A percentile compares a stretch with the other conserved stretches of the same genome.
Conservation (phyloP, 2,113 vertebrate genomes). For the Gavia stellata region DNA sequence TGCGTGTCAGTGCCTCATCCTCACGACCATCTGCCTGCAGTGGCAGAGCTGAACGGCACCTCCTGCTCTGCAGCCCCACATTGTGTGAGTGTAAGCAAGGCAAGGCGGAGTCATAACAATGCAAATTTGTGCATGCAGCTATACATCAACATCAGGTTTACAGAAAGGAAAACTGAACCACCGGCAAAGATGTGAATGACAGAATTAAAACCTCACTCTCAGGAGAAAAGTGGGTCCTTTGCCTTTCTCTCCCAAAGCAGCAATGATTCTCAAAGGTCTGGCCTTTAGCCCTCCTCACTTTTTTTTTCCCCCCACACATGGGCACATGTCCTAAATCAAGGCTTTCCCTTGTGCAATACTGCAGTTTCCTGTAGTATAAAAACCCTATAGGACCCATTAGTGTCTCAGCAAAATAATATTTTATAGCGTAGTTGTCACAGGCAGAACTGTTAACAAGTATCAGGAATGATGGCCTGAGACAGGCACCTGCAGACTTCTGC, state of each 20-base stretch:
- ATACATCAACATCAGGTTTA: background rate
- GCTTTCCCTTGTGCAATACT: background rate
- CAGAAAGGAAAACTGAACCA: background rate
- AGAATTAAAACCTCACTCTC: background rate
- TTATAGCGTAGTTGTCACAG: background rate
- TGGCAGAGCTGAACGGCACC: background rate
- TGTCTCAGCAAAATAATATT: background rate
- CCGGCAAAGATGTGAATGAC: background rate
- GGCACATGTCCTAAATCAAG: background rate
- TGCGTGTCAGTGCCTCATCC: accelerated
- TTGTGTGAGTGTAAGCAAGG: background rate
- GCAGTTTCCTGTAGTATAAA: background rate
- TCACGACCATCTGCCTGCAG: background rate
- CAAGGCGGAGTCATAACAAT: accelerated
- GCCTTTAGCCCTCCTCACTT: background rate
- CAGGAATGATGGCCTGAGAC: background rate
- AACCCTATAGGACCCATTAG: background rate
- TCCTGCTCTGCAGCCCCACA: accelerated
- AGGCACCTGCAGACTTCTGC: background rate
- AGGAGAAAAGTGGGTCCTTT: background rate
- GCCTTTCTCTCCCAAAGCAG: background rate
- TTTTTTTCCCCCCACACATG: accelerated
- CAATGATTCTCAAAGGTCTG: background rate
- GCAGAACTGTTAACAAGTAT: background rate
- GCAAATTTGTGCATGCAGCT: accelerated